Conservation (phyloP, 2,113 vertebrate species). For the Podiceps cristatus region DNA sequence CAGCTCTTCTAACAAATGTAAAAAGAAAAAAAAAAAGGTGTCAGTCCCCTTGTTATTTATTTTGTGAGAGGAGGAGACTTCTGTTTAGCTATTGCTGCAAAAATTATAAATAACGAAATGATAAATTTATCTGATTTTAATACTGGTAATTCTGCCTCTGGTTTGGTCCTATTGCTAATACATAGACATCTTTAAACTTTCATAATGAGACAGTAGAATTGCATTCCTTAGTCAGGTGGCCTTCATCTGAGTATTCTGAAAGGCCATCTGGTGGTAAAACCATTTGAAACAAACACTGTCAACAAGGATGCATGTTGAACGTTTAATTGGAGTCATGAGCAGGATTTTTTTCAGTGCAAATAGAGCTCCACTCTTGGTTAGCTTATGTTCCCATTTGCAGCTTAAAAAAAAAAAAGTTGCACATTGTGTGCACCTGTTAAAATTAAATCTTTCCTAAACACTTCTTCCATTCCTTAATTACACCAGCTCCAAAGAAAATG, state of each 20-base stretch:
- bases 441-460: slow-evolving; percentile 47
- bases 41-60: background rate
- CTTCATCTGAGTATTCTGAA: slow-evolving; percentile 39
- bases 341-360: background rate
- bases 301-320: slow-evolving; percentile 27
- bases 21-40: background rate
- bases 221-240: slow-evolving; percentile 53
- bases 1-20: background rate
- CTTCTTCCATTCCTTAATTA: slow-evolving; percentile 2
- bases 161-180: background rate
- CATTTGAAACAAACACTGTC: slow-evolving; percentile 52
- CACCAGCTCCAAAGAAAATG: background rate
- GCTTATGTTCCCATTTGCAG: background rate
- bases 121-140: background rate
- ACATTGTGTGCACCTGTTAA: slow-evolving; percentile 43
- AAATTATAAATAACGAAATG: background rate
- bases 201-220: background rate
- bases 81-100: background rate
- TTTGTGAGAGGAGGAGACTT: background rate
- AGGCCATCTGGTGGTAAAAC: slow-evolving; percentile 54
- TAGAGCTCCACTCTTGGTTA: background rate
- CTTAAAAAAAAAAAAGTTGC: background rate
- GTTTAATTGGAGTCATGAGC: slow-evolving; percentile 40
- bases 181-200: background rate
- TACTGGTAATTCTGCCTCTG: background rate